Percentiles rank a stretch among this genome's conserved stretches.
phyloP scores from a whole-genome alignment of 2,888 invertebrate species.

The Drosophila imparisetae region DNA sequence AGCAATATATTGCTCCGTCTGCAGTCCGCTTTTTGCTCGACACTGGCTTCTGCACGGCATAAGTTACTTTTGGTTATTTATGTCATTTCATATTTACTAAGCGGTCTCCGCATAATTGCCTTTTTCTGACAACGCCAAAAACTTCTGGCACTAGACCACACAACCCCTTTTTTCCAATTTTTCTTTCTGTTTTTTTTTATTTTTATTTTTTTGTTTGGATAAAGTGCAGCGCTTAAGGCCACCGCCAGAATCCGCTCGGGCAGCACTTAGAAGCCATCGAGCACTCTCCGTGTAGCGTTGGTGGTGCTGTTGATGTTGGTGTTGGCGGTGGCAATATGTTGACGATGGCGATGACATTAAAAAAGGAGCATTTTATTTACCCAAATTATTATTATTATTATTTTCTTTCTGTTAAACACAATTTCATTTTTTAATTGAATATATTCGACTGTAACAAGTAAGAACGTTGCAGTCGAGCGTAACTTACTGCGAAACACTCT shows the following conservation, averaged over 20 bases:
- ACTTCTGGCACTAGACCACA: conserved; percentile 5
- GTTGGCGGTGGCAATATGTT: conserved; percentile 1
- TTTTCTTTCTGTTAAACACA: conserved; percentile 3
- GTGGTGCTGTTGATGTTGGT: conserved; percentile 1
- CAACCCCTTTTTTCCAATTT: background rate
- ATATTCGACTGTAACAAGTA: background rate
- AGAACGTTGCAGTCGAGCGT: background rate
- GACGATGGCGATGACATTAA: conserved; percentile 44
- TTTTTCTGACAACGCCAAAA: conserved; percentile 20
- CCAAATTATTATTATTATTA: conserved; percentile 27
- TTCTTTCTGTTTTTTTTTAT: background rate
- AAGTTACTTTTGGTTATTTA: conserved; percentile 64
- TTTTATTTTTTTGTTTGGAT: conserved; percentile 1
- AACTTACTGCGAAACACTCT: background rate
- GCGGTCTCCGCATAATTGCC: conserved; percentile 71
- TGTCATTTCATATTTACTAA: conserved; percentile 75
- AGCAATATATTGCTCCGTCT: background rate
- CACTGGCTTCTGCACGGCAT: conserved; percentile 10
- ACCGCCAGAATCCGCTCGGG: conserved; percentile 12
- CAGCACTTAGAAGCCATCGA: conserved; percentile 43
- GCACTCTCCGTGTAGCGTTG: conserved; percentile 31
- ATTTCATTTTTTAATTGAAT: background rate
- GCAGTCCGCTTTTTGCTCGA: background rate
- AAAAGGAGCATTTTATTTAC: conserved; percentile 33
- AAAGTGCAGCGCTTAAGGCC: conserved; percentile 43